These are phyloP conservation scores for Thalpophila matura DNA, from an alignment of 2,888 invertebrate genomes.

Conservation along the genomic window DNA sequence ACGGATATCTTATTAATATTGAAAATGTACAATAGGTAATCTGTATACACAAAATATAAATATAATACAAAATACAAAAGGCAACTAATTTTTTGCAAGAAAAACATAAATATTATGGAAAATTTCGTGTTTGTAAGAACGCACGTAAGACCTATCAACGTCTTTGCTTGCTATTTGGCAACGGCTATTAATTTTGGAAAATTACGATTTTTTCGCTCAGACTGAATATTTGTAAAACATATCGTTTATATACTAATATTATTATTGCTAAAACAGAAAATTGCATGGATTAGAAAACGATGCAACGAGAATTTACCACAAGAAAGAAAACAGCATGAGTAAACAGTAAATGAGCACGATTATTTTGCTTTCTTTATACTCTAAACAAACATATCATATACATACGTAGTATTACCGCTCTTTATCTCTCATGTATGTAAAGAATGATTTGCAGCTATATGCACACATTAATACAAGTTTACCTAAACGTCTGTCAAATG, in stretches of 20 bases:
- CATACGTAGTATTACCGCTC: not conserved
- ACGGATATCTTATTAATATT: slow-evolving; percentile 1
- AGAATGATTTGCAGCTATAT: slow-evolving; percentile 29
- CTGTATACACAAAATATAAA: too few species aligned
- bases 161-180: too few species aligned
- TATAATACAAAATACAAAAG: not conserved
- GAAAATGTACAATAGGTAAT: not conserved
- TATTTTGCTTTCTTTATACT: slow-evolving; percentile 39
- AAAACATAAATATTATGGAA: too few species aligned
- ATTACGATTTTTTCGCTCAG: too few species aligned
- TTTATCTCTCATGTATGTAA: slow-evolving; percentile 35
- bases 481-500: slow-evolving; percentile 16
- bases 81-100: too few species aligned
- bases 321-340: slow-evolving; percentile 9
- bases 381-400: slow-evolving; percentile 21
- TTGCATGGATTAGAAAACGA: slow-evolving; percentile 13
- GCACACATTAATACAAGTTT: slow-evolving; percentile 2
- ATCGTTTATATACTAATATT: too few species aligned
- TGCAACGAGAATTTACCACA: not conserved
- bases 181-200: too few species aligned
- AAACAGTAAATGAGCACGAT: slow-evolving; percentile 34
- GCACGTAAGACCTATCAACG: too few species aligned
- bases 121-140: too few species aligned
- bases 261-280: not conserved
- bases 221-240: too few species aligned